Base-by-base conservation (phyloP, 2,888 invertebrate genomes). In the Pammene fasciana region DNA sequence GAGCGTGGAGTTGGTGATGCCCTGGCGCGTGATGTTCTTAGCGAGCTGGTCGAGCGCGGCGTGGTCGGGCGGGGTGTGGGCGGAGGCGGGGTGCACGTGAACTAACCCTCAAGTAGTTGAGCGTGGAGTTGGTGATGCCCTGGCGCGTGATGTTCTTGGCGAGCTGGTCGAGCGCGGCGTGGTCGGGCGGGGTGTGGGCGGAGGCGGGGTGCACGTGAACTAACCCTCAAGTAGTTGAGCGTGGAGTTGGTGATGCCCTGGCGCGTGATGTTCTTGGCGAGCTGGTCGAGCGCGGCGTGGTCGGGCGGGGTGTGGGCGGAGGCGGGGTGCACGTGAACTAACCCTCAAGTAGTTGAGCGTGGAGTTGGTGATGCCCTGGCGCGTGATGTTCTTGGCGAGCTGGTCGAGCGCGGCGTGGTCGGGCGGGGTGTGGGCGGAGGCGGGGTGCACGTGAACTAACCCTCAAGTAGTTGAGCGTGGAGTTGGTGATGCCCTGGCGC, bases 21-120 rank as follows among this genome's bases (percentile, higher is more conserved):
- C 99, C 93, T 98, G 98, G 99, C 99, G 94, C 65, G 99, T 99
- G 90, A 99, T 98, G 93, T 99, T 99, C 94, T 99, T 99, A 79
- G 97, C 95, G 81, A 99, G 95, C 92, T 98, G 98, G 89, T 99
- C 99, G 72, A 99, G 94, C 90, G 98, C 94, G 79, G 96, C 95
- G 76, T 98, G 98, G 93, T 99, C 99, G 14, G 92, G 92, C 36
- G 36, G 36, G 5, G 36, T 7, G 36, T 36, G 36, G 5, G 36
- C 36, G 36, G 4, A 7, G 5, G 36, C 36, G 7, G 36, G 36
- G 5, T 6, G 7, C 36, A 36, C 7, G 36, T 36, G 7, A 6
- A 89, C 94, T 93, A 87, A 98, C 98, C 96, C 99, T 96, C 88
- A 99, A 95, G 93, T 99, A 99, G 94, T 99, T 99, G 84, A 99